Percentiles rank a stretch among this genome's conserved stretches.
Evolutionary conservation across 2,113 vertebrate genomes (phyloP).

Genomic region (Chlorocebus sabaeus): DNA sequence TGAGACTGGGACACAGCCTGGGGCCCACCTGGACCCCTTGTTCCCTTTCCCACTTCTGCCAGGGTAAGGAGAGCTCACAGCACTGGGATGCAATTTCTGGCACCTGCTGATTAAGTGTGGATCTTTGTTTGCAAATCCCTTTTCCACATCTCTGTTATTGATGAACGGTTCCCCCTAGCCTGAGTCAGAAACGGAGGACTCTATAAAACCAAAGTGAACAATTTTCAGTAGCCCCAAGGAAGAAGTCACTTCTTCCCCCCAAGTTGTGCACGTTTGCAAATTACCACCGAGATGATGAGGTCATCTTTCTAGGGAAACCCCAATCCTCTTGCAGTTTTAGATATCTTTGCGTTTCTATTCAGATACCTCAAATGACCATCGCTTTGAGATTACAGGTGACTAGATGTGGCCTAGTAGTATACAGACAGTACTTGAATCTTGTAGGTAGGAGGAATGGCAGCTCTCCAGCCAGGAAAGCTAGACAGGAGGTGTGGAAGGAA

Average conservation of each 20-base stretch:
- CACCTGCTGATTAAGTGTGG: background rate
- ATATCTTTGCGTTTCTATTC: background rate
- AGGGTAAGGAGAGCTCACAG: background rate
- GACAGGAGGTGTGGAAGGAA: background rate
- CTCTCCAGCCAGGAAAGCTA: background rate
- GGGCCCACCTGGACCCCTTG: background rate
- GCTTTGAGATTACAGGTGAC: background rate
- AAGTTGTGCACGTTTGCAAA: background rate
- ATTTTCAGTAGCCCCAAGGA: background rate
- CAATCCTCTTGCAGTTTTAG: background rate
- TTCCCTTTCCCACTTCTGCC: background rate
- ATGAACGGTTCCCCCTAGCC: too few species aligned
- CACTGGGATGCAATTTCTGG: background rate
- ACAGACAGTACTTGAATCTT: fast-evolving
- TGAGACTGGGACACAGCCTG: background rate
- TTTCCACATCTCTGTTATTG: background rate
- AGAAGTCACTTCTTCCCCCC: background rate
- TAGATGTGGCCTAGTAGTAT: fast-evolving
- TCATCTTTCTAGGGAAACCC: background rate
- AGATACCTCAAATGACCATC: background rate
- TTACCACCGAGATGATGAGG: background rate
- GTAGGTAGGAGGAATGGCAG: too few species aligned
- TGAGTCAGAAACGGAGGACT: background rate
- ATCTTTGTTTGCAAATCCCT: background rate
- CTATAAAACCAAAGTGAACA: background rate